Base-by-base conservation (phyloP, 2,113 vertebrate genomes). In the Corapipo altera region DNA sequence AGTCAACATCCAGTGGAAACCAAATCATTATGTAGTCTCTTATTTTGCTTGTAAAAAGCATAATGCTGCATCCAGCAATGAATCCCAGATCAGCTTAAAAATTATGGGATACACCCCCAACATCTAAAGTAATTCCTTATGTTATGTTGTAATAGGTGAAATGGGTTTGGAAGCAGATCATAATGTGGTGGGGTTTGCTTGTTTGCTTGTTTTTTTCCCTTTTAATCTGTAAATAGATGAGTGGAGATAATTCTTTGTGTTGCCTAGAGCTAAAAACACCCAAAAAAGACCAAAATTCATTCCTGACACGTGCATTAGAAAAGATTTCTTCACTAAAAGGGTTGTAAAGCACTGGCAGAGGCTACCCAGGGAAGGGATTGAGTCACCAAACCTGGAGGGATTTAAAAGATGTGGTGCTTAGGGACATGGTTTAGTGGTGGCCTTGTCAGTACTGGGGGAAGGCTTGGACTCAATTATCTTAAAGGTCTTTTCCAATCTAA, bases 1-100 rank as follows among this genome's bases (percentile, higher is more conserved):
- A 95, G 72, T 81, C 90, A 94, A 89, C 86, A 92, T 89, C 88
- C 66, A 93, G 9, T 76, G 93, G 79, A 82, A 74, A 95, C 69
- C 83, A 87, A 69, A 89, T 85, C 73, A 72, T 90, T 80, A 69
- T 37, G 19, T n/a, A 41, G 69, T 72, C 73, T 67, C 69, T 84
- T 80, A 48, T 71, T 85, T 72, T 58, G 22, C 55, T 85, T 75
- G 30, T 80, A 26, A 64, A 55, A 92, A 71, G 28, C 44, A 17
- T 67, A 77, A 65, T 61, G 65, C 64, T 91, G 46, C 61, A 23
- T 19, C 52, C 32, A 83, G 26, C 35, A 75, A 66, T 3, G 10
- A 67, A 75, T 48, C 43, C 58, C 81, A 91, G 57, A 78, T 82
- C 87, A 82, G 23, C 46, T 39, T 54, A 28, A 41, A 83, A 77